Conservation (phyloP, 2,113 vertebrate genomes). For the Manacus vitellinus region DNA sequence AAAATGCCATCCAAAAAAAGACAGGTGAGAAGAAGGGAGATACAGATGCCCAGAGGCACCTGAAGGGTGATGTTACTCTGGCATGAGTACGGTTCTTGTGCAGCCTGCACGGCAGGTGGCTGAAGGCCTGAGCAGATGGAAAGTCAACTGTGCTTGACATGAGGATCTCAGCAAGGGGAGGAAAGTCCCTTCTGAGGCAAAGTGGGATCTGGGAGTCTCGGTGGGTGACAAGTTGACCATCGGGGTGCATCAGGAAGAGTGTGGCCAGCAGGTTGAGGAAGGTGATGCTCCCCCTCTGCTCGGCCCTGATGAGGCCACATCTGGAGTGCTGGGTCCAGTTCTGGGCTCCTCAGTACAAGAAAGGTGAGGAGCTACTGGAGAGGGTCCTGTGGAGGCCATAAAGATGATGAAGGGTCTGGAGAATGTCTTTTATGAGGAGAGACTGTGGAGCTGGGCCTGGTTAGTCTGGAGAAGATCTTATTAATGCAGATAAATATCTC, state of each 20-base stretch:
- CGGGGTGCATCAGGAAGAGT: not conserved
- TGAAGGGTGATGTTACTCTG: not conserved
- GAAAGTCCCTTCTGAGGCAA: not conserved
- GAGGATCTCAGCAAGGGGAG: not conserved
- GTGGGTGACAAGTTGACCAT: not conserved
- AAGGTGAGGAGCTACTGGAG: not conserved
- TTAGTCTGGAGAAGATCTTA: not conserved
- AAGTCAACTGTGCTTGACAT: fast-evolving
- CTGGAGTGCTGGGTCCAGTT: not conserved
- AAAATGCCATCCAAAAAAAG: not conserved
- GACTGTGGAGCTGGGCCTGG: not conserved
- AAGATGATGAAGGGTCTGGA: not conserved
- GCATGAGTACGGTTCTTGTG: not conserved
- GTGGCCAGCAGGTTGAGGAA: not conserved
- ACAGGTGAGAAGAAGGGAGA: not conserved
- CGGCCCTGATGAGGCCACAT: not conserved
- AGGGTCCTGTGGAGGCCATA: not conserved
- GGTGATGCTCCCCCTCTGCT: not conserved
- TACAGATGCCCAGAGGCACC: not conserved
- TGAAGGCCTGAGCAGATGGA: not conserved
- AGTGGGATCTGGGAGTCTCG: not conserved
- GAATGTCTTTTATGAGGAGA: not conserved
- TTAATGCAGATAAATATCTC: not conserved
- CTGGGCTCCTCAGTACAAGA: not conserved
- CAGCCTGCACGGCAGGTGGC: fast-evolving